Percentiles rank a stretch among this genome's conserved stretches.
phyloP scores from a whole-genome alignment of 1,140 invertebrate genomes.

The Zaprionus camerounensis region DNA sequence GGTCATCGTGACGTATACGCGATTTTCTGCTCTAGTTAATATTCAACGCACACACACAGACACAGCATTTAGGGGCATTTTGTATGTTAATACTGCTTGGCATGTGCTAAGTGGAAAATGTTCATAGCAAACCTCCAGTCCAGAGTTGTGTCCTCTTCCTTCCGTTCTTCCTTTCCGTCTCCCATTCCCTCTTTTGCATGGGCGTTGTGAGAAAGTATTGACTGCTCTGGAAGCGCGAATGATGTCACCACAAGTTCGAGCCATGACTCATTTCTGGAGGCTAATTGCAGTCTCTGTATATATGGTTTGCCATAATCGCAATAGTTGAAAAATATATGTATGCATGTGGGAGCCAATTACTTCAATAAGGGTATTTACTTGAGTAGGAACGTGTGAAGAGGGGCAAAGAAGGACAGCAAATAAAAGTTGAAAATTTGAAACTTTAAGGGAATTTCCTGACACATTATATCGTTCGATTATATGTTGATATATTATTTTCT shows the following conservation, averaged over 20 bases:
- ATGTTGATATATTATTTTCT: not conserved
- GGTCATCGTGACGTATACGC: constrained; percentile 12
- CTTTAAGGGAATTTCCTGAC: not conserved
- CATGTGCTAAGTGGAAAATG: constrained; percentile 28
- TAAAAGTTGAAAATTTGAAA: not conserved
- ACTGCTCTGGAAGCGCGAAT: constrained; percentile 34
- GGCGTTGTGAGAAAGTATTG: not conserved
- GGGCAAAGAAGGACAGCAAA: not conserved
- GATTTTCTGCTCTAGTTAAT: constrained; percentile 43
- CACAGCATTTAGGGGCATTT: constrained; percentile 42
- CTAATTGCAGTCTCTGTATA: not conserved
- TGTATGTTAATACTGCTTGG: constrained; percentile 67
- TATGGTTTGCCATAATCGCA: not conserved
- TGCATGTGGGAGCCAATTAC: not conserved
- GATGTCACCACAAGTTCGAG: constrained; percentile 64
- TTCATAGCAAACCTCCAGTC: constrained; percentile 40
- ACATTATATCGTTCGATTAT: not conserved
- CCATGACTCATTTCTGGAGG: constrained; percentile 26
- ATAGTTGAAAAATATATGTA: not conserved
- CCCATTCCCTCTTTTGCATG: not conserved
- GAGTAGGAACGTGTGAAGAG: not conserved
- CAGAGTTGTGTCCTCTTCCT: not conserved
- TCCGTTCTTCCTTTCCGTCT: not conserved
- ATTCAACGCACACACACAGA: constrained; percentile 28
- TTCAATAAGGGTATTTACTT: not conserved